Base-by-base conservation (phyloP, 2,797 vertebrate species). In the Enteromius unitaeniatus region DNA sequence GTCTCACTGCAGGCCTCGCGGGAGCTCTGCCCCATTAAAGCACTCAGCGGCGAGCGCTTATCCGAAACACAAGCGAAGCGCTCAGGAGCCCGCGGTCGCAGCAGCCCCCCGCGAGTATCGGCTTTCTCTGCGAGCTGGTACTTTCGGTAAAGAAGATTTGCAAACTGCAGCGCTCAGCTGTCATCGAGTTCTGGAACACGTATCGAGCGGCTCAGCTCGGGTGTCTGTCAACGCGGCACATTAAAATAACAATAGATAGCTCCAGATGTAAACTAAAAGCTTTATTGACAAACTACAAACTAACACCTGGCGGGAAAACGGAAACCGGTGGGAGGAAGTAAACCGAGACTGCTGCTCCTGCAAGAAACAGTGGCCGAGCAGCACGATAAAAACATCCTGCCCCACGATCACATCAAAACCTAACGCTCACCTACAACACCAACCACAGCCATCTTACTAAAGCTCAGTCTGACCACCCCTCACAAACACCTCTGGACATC, bases 191-290 rank as follows among this genome's bases (percentile, higher is more conserved):
- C 87, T 84, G 84, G 77, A 88, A 88, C 87, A 88, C 23, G 64
- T 79, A 90, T 91, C 82, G 90, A 91, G 81, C 86, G 79, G 68
- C 45, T 13, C 28, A 86, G 91, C 90, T 93, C 91, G 83, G 90
- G 86, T 93, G 87, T 91, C 91, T 84, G 90, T 89, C 84, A 83
- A 92, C 84, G 88, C 67, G 87, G 90, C 92, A 91, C 78, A 89
- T 92, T 90, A 88, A 85, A 87, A 87, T 84, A 85, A 89, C 79
- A 89, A 87, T 83, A 90, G 86, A 93, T 91, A 79, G 88, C 87
- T 91, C 91, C 91, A 94, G 91, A 95, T 93, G 93, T 95, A 94
- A 95, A 95, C 92, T 94, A 94, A 94, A 95, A 94, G 93, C 93
- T 94, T 94, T 90, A 91, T 91, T 87, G 91, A 91, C 87, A 70